Evolutionary conservation across 2,888 invertebrate genomes (phyloP), one percentile per base, ranked within the genome.

Genomic region (Machimus rusticus): DNA sequence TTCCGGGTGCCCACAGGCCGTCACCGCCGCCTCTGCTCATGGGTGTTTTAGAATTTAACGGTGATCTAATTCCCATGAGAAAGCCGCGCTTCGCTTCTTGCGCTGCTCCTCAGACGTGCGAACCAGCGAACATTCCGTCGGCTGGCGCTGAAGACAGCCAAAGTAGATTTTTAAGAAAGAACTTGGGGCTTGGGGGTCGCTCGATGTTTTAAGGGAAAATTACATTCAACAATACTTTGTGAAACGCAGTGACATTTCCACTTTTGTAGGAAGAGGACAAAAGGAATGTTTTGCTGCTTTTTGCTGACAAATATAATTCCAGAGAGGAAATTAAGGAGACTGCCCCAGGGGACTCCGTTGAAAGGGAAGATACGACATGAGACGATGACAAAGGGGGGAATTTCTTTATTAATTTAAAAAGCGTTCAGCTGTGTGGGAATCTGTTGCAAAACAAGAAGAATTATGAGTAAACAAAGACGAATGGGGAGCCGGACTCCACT

Each of bases 1-100:
- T 81, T 81, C 81, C 81, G 81, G 81, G 78, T 78, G 78, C 78
- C 37, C 34, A 37, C 37, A 37, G 34, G 14, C 37, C 34, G 51
- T 51, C 51, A n/a, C 5, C 66, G 57, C 55, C 8, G 57, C 23
- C 28, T 66, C 23, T 66, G 19, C 66, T 66, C 28, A 19, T 66
- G 66, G 23, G 78, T 78, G 78, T 23, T 78, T 78, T 78, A 78
- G 37, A 66, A 78, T 78, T 78, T 43, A 43, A 46, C 23, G 78
- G 23, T 78, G 78, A 78, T 78, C 78, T 78, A 78, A 78, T 43
- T 23, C 78, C 43, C 78, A 43, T 39, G 39, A 78, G 39, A 78
- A 39, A 23, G 6, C n/a, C 14, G 37, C 19, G 37, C n/a, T 77
- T 34, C 28, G 19, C 37, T 77, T 19, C 78, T 37, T 78, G 2